These are phyloP conservation scores for Myripristis jacobus DNA, from an alignment of 2,797 vertebrate genomes.

Conservation along the genomic window DNA sequence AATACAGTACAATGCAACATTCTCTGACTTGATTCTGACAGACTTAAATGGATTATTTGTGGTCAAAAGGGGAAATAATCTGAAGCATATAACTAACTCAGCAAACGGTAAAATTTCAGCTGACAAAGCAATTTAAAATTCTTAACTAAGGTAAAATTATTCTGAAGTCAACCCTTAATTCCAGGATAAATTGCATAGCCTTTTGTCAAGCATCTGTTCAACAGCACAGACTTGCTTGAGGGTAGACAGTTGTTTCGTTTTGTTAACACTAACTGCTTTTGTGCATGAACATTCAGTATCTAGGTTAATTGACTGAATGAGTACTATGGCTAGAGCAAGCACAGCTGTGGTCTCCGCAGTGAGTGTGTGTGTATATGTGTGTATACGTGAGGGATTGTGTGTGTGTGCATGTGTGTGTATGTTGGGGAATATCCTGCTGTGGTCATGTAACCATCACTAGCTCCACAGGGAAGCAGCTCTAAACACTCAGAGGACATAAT, in stretches of 20 bases:
- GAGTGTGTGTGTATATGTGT: conserved; percentile 13
- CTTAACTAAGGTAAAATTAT: neutral
- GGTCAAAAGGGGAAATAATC: conserved; percentile 9
- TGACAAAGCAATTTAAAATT: conserved; percentile 4
- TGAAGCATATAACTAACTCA: conserved; percentile 5
- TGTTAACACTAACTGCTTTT: conserved; percentile 57
- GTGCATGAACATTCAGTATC: conserved; percentile 58
- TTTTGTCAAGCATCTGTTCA: conserved; percentile 52
- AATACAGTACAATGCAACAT: conserved; percentile 70
- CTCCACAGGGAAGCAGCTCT: conserved; percentile 26
- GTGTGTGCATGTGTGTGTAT: conserved; percentile 41
- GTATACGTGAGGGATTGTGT: conserved; percentile 19
- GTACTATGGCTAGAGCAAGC: conserved; percentile 56
- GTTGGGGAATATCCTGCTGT: conserved; percentile 51
- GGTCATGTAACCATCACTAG: conserved; percentile 44
- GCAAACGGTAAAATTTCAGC: neutral
- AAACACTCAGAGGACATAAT: conserved; percentile 33
- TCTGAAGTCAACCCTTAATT: conserved; percentile 9
- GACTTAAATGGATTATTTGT: conserved; percentile 25
- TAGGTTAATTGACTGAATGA: conserved; percentile 72
- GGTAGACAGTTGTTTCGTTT: conserved; percentile 59
- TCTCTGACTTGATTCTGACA: conserved; percentile 47
- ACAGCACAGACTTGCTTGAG: conserved; percentile 33
- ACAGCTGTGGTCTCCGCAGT: conserved; percentile 72
- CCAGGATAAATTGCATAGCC: conserved; percentile 10